Percentiles rank a stretch among this genome's conserved stretches.
phyloP scores from a whole-genome alignment of 2,113 vertebrate genomes.

The Pseudois nayaur region DNA sequence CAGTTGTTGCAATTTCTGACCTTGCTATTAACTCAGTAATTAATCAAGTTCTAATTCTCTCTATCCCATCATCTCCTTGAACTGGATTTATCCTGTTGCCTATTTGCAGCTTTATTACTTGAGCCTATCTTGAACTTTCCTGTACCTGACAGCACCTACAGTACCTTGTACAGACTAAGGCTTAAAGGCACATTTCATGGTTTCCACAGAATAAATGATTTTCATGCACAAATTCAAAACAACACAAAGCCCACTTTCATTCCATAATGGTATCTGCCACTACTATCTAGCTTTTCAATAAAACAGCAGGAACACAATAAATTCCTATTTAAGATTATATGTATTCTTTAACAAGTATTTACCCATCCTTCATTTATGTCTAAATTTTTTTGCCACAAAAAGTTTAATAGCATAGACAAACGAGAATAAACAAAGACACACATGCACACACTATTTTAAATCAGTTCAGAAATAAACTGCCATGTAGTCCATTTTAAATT shows the following conservation, averaged over 20 bases:
- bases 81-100: background rate
- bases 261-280: background rate
- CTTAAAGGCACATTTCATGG: background rate
- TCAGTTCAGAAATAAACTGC: background rate
- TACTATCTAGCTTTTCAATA: background rate
- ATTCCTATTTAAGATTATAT: background rate
- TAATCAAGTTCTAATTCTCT: background rate
- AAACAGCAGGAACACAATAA: background rate
- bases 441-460: background rate
- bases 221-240: background rate
- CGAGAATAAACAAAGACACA: background rate
- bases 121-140: background rate
- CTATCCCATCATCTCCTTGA: background rate
- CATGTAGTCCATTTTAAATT: background rate
- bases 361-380: background rate
- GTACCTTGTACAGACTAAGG: background rate
- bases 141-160: background rate
- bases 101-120: background rate
- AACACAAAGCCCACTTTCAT: background rate
- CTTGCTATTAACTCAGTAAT: background rate
- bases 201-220: constrained; percentile 19
- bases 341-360: background rate
- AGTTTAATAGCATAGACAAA: background rate
- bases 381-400: background rate
- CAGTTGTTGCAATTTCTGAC: background rate